Conservation (phyloP, 2,888 invertebrate genomes). For the Cerceris rybyensis region DNA sequence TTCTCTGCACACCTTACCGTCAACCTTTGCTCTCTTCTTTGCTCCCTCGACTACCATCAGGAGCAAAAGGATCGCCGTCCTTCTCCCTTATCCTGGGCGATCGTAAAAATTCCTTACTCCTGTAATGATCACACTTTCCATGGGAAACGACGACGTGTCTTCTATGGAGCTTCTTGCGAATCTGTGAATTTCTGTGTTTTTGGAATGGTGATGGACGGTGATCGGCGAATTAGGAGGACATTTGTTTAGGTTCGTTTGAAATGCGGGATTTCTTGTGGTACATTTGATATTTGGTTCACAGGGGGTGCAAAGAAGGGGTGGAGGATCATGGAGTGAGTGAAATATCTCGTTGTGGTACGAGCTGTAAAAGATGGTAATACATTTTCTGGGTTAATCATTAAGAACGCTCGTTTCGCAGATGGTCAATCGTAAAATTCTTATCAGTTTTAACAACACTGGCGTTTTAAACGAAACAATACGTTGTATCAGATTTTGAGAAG, state of each 20-base stretch:
- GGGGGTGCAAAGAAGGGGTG: too few relatives aligned
- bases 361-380: conserved; percentile 18
- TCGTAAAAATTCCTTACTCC: conserved; percentile 74
- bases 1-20: conserved; percentile 37
- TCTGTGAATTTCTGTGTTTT: too few relatives aligned
- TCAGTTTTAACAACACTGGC: conserved; percentile 29
- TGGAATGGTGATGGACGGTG: too few relatives aligned
- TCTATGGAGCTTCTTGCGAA: neutral
- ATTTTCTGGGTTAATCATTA: conserved; percentile 31
- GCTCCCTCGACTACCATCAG: conserved; percentile 38
- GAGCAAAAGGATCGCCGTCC: conserved; percentile 57
- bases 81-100: conserved; percentile 37
- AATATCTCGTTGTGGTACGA: neutral
- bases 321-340: neutral
- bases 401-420: conserved; percentile 19
- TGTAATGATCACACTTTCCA: conserved; percentile 70
- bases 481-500: conserved; percentile 45
- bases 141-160: conserved; percentile 8
- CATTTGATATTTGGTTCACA: too few relatives aligned
- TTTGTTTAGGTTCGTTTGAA: too few relatives aligned
- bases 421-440: conserved; percentile 53
- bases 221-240: too few relatives aligned
- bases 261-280: too few relatives aligned
- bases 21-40: conserved; percentile 53
- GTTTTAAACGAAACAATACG: conserved; percentile 41